phyloP scores from a whole-genome alignment of 2,888 invertebrate genomes.

The Caenorhabditis panamensis region DNA sequence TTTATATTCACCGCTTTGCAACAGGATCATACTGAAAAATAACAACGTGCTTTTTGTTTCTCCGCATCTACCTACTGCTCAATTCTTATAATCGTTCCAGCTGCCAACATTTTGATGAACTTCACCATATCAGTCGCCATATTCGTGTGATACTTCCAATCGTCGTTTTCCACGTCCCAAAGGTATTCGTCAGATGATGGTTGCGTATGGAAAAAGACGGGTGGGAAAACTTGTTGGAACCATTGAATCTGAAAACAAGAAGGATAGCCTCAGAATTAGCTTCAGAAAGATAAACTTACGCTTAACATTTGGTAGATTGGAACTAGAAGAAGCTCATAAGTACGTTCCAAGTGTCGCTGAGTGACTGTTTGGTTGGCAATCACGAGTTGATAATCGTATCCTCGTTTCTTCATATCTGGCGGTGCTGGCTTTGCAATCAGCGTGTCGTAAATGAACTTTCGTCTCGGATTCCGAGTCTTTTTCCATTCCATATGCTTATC shows the following conservation, averaged over 20 bases:
- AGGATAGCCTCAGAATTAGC: background rate
- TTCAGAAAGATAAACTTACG: slow-evolving; percentile 7
- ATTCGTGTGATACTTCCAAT: slow-evolving; percentile 31
- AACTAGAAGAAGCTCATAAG: background rate
- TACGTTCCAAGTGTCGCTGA: background rate
- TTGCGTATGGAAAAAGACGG: slow-evolving; percentile 4
- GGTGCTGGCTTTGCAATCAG: background rate
- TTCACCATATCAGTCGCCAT: slow-evolving; percentile 12
- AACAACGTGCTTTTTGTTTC: too few species aligned
- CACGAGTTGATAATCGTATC: background rate
- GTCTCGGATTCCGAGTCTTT: background rate
- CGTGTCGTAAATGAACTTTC: background rate
- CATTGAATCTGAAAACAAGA: background rate
- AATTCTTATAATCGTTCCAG: background rate
- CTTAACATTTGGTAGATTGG: slow-evolving; percentile 31
- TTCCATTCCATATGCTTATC: background rate
- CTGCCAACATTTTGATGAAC: slow-evolving; percentile 11
- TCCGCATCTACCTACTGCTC: slow-evolving; percentile 9
- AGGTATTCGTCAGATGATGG: background rate
- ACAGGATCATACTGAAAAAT: background rate
- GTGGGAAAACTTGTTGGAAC: background rate
- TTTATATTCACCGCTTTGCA: background rate
- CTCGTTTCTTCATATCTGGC: background rate
- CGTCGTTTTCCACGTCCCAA: background rate
- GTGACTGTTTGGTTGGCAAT: background rate